Evolutionary conservation across 1,140 invertebrate species (phyloP), one percentile per base, ranked within the genome.

Genomic region (Sycophila sp.): DNA sequence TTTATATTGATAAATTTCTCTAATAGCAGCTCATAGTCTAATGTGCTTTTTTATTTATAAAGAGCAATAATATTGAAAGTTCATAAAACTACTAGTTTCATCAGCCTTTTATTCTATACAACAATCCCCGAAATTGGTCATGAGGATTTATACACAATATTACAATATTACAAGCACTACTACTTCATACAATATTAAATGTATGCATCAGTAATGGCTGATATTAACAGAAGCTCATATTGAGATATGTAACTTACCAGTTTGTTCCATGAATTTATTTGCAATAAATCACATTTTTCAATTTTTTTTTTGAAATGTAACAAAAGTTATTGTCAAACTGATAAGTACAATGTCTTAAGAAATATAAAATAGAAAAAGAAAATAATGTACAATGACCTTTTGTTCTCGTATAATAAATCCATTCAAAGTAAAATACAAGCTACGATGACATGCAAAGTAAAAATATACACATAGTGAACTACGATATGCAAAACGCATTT

Each of bases 21-120:
- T 47, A 64, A 2, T 62, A 40, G 2, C 55, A 56, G 42, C 47
- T 63, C 38, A n/a, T 53, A 42, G 0, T 64, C 17, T 64, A 56
- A 70, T 55, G n/a, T 45, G 38, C 34, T 64, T 63, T 56, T 53
- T 55, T n/a, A n/a, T n/a, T n/a, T 55, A 4, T 63, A 40, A 69
- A 71, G 53, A 64, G 60, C 53, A 64, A 2, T 36, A 63, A 55
- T 55, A 30, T 69, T 62, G 15, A 53, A 62, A 47, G 45, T 42
- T 62, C 17, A n/a, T 45, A 64, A 17, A 71, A 58, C 59, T 65
- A 49, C 38, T 59, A 45, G 38, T 47, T 45, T 63, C 42, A 65
- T 65, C 62, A 71, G 69, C 53, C 62, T 71, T 59, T 65, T 49
- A 34, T 64, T 66, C 51, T 66, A 71, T 58, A 63, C 36, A 70